These are phyloP conservation scores for Chromobotia macracanthus DNA, from an alignment of 2,797 vertebrate species.

Conservation along the genomic window DNA sequence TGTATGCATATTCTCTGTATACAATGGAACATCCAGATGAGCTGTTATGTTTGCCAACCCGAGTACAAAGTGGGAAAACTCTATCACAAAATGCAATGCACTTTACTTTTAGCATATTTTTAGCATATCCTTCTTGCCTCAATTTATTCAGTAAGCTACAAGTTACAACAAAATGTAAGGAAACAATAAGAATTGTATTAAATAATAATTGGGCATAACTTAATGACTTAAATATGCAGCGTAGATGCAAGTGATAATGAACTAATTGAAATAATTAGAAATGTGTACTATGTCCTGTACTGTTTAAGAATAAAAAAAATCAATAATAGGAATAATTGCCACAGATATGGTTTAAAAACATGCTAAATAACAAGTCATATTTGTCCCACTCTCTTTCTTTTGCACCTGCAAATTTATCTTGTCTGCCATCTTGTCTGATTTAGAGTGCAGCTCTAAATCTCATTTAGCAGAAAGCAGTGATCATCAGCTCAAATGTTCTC, in stretches of 20 bases:
- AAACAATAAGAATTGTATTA: background rate
- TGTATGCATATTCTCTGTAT: background rate
- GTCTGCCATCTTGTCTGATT: constrained; percentile 59
- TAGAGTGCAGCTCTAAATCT: constrained; percentile 49
- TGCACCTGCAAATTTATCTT: constrained; percentile 57
- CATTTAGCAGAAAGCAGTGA: constrained; percentile 53
- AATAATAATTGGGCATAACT: background rate
- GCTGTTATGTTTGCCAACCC: no score
- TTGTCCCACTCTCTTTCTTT: constrained; percentile 15
- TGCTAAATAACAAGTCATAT: constrained; percentile 25
- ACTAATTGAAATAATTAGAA: no score
- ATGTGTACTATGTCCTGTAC: background rate
- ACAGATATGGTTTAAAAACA: background rate
- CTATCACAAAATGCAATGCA: background rate
- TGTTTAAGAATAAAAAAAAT: background rate
- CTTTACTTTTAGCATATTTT: background rate
- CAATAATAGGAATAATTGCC: constrained; percentile 14
- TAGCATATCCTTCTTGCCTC: background rate
- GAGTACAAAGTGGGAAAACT: background rate
- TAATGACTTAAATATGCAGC: background rate
- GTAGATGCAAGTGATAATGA: no score
- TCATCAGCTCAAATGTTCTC: constrained; percentile 46
- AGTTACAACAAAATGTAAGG: background rate
- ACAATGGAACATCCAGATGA: background rate
- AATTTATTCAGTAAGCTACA: no score